Evolutionary conservation across 2,888 invertebrate genomes (phyloP).

Genomic region (Polymixis flavicincta): DNA sequence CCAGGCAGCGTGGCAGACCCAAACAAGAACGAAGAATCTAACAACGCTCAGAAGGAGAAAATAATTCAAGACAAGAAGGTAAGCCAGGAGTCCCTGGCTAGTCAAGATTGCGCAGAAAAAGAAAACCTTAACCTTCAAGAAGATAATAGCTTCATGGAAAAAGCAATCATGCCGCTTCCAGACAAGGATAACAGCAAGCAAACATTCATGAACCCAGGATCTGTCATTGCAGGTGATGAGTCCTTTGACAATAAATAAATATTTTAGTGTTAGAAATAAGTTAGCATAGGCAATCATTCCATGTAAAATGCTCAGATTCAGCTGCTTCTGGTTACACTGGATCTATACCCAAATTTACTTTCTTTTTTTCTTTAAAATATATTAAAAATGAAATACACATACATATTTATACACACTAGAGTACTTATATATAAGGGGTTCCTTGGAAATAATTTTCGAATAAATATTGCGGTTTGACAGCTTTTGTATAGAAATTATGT

Average conservation of each 20-base stretch:
- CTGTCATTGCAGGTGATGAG: slow-evolving; percentile 85
- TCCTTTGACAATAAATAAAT: not conserved
- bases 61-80: not conserved
- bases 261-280: not conserved
- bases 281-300: not conserved
- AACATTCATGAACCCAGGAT: slow-evolving; percentile 94
- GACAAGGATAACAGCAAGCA: slow-evolving; percentile 80
- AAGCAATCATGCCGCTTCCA: slow-evolving; percentile 77
- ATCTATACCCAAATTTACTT: not conserved
- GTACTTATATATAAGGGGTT: too few species aligned
- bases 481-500: too few species aligned
- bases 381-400: too few species aligned
- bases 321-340: not conserved
- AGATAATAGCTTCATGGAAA: slow-evolving; percentile 3
- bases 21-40: not conserved
- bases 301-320: not conserved
- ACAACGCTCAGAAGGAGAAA: not conserved
- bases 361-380: too few species aligned
- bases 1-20: not conserved
- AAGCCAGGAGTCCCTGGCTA: slow-evolving; percentile 5
- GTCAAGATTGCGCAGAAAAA: slow-evolving; percentile 22
- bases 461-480: too few species aligned
- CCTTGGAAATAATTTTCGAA: too few species aligned
- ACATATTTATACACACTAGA: too few species aligned
- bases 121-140: not conserved